Evolutionary conservation across 92 coral and sea anemone species (phyloP).

Genomic region (Parazoanthus darwini): DNA sequence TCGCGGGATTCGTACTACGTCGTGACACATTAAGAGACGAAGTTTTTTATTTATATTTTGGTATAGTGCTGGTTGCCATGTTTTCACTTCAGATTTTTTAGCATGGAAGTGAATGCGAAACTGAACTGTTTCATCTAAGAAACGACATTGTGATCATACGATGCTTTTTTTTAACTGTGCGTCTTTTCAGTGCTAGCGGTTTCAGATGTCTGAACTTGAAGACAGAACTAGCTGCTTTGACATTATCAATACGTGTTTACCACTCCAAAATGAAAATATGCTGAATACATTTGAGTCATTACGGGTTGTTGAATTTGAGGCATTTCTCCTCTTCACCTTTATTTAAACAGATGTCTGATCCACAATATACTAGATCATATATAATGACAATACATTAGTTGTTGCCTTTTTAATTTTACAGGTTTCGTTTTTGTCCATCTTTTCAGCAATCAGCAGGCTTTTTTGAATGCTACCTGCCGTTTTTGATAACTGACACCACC

Average conservation of each 20-base stretch:
- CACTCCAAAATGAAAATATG: neutral
- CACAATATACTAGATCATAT: neutral
- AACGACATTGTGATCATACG: neutral
- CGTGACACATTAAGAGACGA: neutral
- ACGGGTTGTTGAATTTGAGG: slow-evolving; percentile 1
- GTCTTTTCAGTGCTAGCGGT: neutral
- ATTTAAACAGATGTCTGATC: neutral
- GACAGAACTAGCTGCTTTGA: neutral
- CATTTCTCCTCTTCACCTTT: neutral
- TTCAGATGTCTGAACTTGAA: neutral
- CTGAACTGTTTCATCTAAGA: neutral
- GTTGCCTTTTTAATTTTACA: neutral
- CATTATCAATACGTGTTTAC: neutral
- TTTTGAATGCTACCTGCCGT: neutral
- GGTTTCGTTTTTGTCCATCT: neutral
- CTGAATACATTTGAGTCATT: neutral
- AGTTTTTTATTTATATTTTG: neutral
- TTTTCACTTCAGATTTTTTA: neutral
- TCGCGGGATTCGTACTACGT: neutral
- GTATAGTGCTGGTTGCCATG: neutral
- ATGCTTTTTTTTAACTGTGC: neutral
- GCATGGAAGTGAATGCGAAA: neutral
- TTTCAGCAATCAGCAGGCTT: neutral
- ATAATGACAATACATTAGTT: neutral
- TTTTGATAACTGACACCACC: neutral